A percentile compares a stretch with the other conserved stretches of the same genome.
Conservation (phyloP, 1,140 invertebrate genomes). For the Galleria mellonella region DNA sequence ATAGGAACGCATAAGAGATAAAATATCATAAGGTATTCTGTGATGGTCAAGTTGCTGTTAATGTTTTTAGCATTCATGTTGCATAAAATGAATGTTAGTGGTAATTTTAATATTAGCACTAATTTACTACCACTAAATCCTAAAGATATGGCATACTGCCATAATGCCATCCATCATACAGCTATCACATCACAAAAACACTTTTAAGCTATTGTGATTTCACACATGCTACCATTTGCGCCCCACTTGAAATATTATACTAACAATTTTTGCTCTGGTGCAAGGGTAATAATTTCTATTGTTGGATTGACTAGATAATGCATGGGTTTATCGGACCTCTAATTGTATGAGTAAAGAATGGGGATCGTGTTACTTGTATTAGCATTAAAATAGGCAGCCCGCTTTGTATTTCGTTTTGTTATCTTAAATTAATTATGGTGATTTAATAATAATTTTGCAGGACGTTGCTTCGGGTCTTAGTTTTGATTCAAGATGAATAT, state of each 20-base stretch:
- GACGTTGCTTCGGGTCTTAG: no score
- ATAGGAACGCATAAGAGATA: no score
- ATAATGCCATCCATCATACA: constrained; percentile 41
- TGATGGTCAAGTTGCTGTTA: no score
- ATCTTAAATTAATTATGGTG: constrained; percentile 59
- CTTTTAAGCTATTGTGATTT: constrained; percentile 58
- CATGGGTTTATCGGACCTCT: constrained; percentile 62
- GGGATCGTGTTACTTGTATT: constrained; percentile 62
- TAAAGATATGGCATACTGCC: no score
- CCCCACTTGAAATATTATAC: constrained; percentile 69
- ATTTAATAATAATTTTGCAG: constrained; percentile 12
- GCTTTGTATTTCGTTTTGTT: constrained; percentile 29
- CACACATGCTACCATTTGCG: constrained; percentile 56
- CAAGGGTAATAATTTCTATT: constrained; percentile 63
- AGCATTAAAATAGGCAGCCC: constrained; percentile 49
- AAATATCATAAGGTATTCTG: no score
- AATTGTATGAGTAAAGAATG: constrained; percentile 59
- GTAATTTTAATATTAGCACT: no score
- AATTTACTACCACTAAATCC: no score
- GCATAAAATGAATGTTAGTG: no score
- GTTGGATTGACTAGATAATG: constrained; percentile 67
- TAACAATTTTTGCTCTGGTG: constrained; percentile 52
- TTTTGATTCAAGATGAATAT: no score
- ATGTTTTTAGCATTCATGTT: no score
- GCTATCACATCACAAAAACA: constrained; percentile 41